Conservation (phyloP, 1,140 invertebrate genomes). For the Drosophila sp. region DNA sequence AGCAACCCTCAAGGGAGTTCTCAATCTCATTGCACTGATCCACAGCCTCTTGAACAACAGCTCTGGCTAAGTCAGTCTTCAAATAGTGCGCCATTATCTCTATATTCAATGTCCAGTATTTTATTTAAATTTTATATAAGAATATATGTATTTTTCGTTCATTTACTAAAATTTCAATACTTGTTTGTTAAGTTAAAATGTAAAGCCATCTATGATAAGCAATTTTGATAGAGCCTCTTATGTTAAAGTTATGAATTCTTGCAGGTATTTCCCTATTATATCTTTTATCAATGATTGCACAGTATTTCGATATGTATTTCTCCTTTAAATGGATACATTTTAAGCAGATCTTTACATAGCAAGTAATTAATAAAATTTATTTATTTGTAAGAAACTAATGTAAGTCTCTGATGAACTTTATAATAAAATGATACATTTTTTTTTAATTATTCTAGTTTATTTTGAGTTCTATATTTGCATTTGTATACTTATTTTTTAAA, state of each 20-base stretch:
- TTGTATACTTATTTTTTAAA: too few relatives aligned
- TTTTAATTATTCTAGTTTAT: too few relatives aligned
- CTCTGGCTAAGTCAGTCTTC: not conserved
- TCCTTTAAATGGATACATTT: too few relatives aligned
- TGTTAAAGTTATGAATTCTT: not conserved
- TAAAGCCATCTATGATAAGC: not conserved
- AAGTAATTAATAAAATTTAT: too few relatives aligned
- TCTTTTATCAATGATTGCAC: too few relatives aligned
- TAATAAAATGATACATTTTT: too few relatives aligned
- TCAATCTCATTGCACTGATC: conserved; percentile 19
- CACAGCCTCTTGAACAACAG: conserved; percentile 10
- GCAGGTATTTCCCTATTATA: not conserved
- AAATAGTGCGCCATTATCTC: conserved; percentile 1
- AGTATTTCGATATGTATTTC: too few relatives aligned
- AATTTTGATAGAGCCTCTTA: not conserved
- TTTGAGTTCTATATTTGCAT: too few relatives aligned
- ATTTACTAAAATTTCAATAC: conserved; percentile 5
- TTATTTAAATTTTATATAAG: conserved; percentile 1
- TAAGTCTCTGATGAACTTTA: too few relatives aligned
- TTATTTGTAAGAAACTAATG: too few relatives aligned
- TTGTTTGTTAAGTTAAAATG: not conserved
- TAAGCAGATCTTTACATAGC: too few relatives aligned
- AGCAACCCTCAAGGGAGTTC: not conserved
- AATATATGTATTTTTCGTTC: not conserved
- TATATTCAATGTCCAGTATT: not conserved